Base-by-base conservation (phyloP, 2,888 invertebrate genomes). In the Dasysyrphus albostriatus region DNA sequence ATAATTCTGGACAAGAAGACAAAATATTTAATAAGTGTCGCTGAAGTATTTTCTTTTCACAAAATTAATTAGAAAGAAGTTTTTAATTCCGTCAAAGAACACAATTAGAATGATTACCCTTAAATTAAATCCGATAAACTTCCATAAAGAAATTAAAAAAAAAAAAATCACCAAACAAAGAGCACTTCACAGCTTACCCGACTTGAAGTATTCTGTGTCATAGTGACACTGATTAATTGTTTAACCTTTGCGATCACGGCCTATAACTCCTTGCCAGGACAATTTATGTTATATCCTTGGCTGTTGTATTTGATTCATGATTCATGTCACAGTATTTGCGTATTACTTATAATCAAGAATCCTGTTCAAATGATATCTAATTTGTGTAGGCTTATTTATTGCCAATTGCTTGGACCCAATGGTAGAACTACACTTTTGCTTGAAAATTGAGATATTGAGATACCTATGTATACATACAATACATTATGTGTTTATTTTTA, bases 221-320 rank as follows among this genome's bases (percentile, higher is more conserved):
- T n/a, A 12, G 34, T 69, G 69, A 69, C 69, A 69, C 39, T 69
- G 69, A 69, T 69, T 54, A 69, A 69, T 69, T 39, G 69, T 39
- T 39, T 42, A 69, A 54, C 54, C 69, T 51, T 51, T 51, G 29
- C 24, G n/a, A 37, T 16, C 51, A 29, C 39, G 37, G 54, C 51
- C 51, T 39, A 16, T 67, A 34, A 24, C 67, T 39, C 12, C 5
- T 24, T 12, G 19, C 7, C 4, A 24, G n/a, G 0, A 10, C 5
- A 19, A 4, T 14, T 37, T 39, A 54, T 54, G 3, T 24, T 2
- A 34, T 47, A 32, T 19, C 12, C 34, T 37, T 49, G 34, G n/a
- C 5, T 39, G 29, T 24, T 29, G 1, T 9, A 51, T 42, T 54
- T 16, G n/a, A 24, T n/a, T 39, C 44, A 44, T 44, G 42, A 59